These are phyloP conservation scores for Drosophila arizonae DNA, from an alignment of 1,140 invertebrate species.

Conservation along the genomic window DNA sequence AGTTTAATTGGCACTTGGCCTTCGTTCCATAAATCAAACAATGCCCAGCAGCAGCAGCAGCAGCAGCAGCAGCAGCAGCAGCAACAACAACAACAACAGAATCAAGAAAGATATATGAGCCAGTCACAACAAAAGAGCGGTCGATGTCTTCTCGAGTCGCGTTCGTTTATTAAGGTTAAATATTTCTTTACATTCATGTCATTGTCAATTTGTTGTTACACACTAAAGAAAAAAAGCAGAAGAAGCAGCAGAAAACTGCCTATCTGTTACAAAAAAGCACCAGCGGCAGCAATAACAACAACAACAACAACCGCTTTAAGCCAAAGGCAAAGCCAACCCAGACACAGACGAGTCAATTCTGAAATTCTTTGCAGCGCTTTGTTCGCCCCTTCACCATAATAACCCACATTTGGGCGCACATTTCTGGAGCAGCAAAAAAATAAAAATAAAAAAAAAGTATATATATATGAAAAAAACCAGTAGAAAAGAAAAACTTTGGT, in stretches of 20 bases:
- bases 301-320: constrained; percentile 18
- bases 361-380: constrained; percentile 55
- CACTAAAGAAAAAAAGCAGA: constrained; percentile 54
- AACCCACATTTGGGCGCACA: constrained; percentile 64
- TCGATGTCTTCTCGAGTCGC: constrained; percentile 37
- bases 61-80: constrained; percentile 5
- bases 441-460: constrained; percentile 22
- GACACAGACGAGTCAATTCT: constrained; percentile 45
- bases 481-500: not conserved
- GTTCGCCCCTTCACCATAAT: constrained; percentile 62
- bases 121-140: constrained; percentile 55
- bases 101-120: constrained; percentile 19
- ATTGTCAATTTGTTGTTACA: constrained; percentile 81
- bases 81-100: constrained; percentile 11
- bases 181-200: constrained; percentile 79
- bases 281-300: constrained; percentile 2
- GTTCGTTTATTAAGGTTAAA: constrained; percentile 79
- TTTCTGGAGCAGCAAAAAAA: constrained; percentile 34
- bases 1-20: constrained; percentile 79
- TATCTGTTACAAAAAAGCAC: constrained; percentile 36
- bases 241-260: constrained; percentile 25
- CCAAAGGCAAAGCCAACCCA: constrained; percentile 7
- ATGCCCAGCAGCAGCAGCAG: constrained; percentile 44
- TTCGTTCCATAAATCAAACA: constrained; percentile 73
- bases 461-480: constrained; percentile 21